Conservation (phyloP, 2,888 invertebrate genomes). For the Andricus quercusramuli region DNA sequence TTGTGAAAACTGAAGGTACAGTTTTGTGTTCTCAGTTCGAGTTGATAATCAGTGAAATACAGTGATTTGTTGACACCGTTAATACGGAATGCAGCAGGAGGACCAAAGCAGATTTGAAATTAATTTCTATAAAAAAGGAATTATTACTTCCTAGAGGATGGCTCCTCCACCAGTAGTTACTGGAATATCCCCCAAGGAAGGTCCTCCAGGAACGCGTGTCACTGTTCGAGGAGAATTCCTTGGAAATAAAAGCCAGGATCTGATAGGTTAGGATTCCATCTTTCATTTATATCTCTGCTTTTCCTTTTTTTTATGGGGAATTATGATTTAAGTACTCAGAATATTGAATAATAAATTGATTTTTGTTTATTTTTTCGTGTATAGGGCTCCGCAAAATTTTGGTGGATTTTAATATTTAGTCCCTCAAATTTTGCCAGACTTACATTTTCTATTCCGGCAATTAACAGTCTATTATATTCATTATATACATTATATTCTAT, state of each 20-base stretch:
- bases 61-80: too few relatives aligned
- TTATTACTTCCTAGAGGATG: conserved; percentile 41
- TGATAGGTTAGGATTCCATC: conserved; percentile 84
- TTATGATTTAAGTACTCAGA: background rate
- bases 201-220: conserved; percentile 96
- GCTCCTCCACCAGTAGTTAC: conserved; percentile 92
- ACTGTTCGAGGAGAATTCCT: conserved; percentile 97
- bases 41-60: too few relatives aligned
- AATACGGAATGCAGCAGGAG: too few relatives aligned
- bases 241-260: conserved; percentile 90
- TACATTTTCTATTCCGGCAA: too few relatives aligned
- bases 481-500: too few relatives aligned
- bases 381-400: too few relatives aligned
- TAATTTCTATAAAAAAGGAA: background rate
- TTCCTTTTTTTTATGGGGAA: background rate
- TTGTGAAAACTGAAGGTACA: too few relatives aligned
- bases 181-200: conserved; percentile 98
- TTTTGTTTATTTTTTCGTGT: background rate
- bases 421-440: too few relatives aligned
- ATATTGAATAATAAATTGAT: background rate
- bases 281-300: background rate
- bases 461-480: too few relatives aligned
- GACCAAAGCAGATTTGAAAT: background rate
- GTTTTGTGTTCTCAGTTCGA: too few relatives aligned
- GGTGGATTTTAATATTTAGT: too few relatives aligned